Conservation (phyloP, 2,113 vertebrate genomes). For the Sturnus vulgaris region DNA sequence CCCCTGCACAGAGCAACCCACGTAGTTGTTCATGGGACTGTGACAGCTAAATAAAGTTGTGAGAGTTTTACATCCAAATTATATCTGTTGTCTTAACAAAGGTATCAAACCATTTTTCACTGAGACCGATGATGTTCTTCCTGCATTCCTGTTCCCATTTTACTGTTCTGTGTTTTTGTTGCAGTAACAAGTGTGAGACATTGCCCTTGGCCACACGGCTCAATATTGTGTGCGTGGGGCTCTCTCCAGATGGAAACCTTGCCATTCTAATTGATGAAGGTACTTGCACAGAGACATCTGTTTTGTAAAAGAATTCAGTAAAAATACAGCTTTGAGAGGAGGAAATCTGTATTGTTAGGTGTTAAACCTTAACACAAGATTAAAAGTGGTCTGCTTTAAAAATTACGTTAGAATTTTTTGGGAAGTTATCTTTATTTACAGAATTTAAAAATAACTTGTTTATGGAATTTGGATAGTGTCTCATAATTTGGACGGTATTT, state of each 20-base stretch:
- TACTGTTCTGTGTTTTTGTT: background rate
- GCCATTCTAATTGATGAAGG: slow-evolving; percentile 93
- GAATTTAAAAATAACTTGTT: background rate
- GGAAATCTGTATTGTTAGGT: background rate
- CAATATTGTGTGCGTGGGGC: slow-evolving; percentile 87
- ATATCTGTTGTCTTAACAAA: background rate
- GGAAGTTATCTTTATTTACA: background rate
- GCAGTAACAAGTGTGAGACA: slow-evolving; percentile 91
- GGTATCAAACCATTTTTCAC: accelerated
- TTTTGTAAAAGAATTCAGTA: background rate
- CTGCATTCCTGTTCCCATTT: accelerated
- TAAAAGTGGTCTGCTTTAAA: background rate
- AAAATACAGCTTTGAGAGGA: background rate
- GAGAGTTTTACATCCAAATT: background rate
- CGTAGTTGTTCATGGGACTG: accelerated
- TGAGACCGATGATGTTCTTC: accelerated
- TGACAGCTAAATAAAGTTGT: accelerated
- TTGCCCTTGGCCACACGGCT: slow-evolving; percentile 83
- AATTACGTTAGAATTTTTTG: accelerated
- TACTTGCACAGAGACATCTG: background rate
- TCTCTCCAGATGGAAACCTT: slow-evolving; percentile 87
- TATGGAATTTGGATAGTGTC: background rate
- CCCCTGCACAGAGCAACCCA: background rate
- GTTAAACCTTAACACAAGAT: background rate
- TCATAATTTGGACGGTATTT: background rate